These are phyloP conservation scores for Capra hircus DNA, from an alignment of 2,113 vertebrate genomes.

Conservation along the genomic window DNA sequence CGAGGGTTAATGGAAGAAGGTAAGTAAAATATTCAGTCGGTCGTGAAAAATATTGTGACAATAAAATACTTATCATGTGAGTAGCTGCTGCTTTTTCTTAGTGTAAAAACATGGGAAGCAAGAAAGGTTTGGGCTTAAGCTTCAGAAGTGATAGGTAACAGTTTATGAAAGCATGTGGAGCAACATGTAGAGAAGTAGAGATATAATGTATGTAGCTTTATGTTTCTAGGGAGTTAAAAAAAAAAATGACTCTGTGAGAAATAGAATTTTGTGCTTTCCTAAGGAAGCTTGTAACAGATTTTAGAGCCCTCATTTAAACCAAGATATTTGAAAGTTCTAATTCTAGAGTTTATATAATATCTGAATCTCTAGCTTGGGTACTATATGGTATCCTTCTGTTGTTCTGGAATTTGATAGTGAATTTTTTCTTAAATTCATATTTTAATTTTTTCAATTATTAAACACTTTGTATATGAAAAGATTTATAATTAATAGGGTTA, in stretches of 20 bases:
- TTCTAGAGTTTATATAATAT: not conserved
- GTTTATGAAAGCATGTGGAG: not conserved
- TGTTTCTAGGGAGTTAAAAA: not conserved
- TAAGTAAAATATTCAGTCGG: constrained; percentile 61
- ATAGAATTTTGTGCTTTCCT: not conserved
- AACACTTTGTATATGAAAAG: not conserved
- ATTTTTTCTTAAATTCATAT: constrained; percentile 11
- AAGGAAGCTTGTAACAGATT: not conserved
- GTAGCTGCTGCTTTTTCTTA: not conserved
- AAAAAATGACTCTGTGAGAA: not conserved
- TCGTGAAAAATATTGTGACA: not conserved
- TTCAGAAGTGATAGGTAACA: not conserved
- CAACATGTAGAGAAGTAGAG: not conserved
- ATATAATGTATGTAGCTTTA: not conserved
- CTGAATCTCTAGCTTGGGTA: not conserved
- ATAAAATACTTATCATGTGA: not conserved
- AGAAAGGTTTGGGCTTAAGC: not conserved
- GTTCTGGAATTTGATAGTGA: not conserved
- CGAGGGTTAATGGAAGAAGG: constrained; percentile 97
- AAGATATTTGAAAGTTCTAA: not conserved
- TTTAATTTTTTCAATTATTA: not conserved
- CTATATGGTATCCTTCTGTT: not conserved
- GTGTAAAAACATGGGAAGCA: not conserved
- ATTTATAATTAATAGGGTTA: not conserved
- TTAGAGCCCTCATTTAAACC: not conserved